A percentile compares a stretch with the other conserved stretches of the same genome.
Evolutionary conservation across 2,797 vertebrate species (phyloP).

Genomic region (Ispidina picta): DNA sequence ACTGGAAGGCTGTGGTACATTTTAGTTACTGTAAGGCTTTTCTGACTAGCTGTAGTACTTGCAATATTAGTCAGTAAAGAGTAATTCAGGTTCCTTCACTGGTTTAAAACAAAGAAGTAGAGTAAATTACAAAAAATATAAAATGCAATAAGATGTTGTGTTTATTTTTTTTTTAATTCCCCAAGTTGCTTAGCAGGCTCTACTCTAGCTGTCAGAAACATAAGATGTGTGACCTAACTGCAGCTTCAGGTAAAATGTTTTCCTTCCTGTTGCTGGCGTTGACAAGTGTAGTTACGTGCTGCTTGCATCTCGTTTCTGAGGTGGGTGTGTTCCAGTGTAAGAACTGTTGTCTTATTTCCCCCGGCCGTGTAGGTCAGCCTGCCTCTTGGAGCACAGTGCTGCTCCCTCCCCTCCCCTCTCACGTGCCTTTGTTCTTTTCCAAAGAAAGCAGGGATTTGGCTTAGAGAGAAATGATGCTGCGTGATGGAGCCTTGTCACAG

Average conservation of each 20-base stretch:
- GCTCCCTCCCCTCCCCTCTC: not conserved
- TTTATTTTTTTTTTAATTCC: not conserved
- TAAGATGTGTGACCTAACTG: not conserved
- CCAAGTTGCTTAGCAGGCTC: not conserved
- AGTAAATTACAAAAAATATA: not conserved
- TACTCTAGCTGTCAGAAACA: not conserved
- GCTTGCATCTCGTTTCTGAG: not conserved
- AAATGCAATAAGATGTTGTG: not conserved
- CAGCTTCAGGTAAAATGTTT: not conserved
- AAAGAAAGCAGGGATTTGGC: not conserved
- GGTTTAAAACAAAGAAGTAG: not conserved
- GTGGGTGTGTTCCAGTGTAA: not conserved
- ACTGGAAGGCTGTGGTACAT: not conserved
- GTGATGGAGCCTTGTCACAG: not conserved
- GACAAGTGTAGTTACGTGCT: rapidly evolving
- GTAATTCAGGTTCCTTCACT: not conserved
- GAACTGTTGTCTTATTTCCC: not conserved
- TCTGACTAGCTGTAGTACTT: not conserved
- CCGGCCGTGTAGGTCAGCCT: not conserved
- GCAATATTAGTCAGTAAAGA: not conserved
- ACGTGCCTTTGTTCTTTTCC: not conserved
- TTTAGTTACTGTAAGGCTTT: not conserved
- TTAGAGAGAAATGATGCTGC: too few relatives aligned
- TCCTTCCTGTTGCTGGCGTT: not conserved
- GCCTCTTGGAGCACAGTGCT: not conserved